Evolutionary conservation across 1,140 invertebrate species (phyloP).

Genomic region (Drosophila kohkoa): DNA sequence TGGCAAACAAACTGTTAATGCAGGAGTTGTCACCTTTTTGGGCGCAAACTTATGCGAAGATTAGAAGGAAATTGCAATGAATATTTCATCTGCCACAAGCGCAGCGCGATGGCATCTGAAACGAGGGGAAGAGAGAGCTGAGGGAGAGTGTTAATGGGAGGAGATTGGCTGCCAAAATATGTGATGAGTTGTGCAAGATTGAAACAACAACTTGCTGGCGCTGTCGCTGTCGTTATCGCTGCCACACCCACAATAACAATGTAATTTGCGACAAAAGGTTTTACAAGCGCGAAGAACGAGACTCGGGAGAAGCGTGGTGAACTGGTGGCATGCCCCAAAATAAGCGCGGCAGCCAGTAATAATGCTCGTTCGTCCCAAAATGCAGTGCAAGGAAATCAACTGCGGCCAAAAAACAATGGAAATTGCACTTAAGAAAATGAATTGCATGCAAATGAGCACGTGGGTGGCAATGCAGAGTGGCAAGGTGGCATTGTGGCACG

Average conservation of each 20-base stretch:
- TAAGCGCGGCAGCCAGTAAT: conserved; percentile 26
- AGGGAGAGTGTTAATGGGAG: background rate
- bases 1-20: conserved; percentile 22
- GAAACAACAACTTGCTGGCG: conserved; percentile 1
- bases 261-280: conserved; percentile 75
- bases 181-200: conserved; percentile 2
- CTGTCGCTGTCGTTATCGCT: too few species aligned
- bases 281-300: conserved; percentile 18
- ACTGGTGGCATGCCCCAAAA: conserved; percentile 28
- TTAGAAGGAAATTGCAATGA: conserved; percentile 47
- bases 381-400: conserved; percentile 63
- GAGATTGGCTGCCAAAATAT: conserved; percentile 9
- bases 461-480: conserved; percentile 15
- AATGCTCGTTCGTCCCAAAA: conserved; percentile 29
- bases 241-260: conserved; percentile 61
- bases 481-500: conserved; percentile 13
- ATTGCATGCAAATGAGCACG: conserved; percentile 78
- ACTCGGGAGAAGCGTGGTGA: conserved; percentile 4
- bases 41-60: conserved; percentile 49
- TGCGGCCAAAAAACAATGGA: conserved; percentile 69
- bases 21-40: conserved; percentile 36
- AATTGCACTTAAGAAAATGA: conserved; percentile 83
- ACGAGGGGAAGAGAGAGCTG: too few species aligned
- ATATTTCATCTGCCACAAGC: conserved; percentile 24
- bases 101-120: background rate